Conservation (phyloP, 23 tunicate species). For the Aplidium turbinatum region DNA sequence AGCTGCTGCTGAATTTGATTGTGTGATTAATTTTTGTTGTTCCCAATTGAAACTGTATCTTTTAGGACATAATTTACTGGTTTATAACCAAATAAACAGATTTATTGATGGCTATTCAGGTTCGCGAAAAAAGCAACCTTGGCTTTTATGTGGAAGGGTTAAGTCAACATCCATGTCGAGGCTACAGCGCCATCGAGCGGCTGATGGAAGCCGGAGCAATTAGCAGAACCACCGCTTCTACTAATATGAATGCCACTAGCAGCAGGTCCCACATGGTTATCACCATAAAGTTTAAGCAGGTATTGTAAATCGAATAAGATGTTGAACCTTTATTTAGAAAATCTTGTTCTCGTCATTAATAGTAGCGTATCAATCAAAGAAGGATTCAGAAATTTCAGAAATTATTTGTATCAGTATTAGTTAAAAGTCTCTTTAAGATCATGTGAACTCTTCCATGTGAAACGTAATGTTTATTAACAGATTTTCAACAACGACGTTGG, state of each 20-base stretch:
- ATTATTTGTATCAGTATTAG: too few relatives aligned
- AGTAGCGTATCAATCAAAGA: too few relatives aligned
- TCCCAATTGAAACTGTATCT: not conserved
- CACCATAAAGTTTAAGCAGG: slow-evolving; percentile 75
- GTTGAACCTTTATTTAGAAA: not conserved
- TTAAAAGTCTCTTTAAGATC: too few relatives aligned
- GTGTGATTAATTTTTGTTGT: not conserved
- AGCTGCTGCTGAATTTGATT: not conserved
- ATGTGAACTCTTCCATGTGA: too few relatives aligned
- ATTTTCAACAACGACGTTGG: slow-evolving; percentile 70
- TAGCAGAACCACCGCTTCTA: slow-evolving; percentile 72
- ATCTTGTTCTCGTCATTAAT: too few relatives aligned
- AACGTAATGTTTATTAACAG: slow-evolving; percentile 36
- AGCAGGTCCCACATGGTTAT: slow-evolving; percentile 82
- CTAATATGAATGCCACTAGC: slow-evolving; percentile 86
- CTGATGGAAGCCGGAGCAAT: slow-evolving; percentile 67
- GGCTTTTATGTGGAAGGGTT: slow-evolving; percentile 70
- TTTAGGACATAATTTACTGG: too few relatives aligned
- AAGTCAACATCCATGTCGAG: slow-evolving; percentile 67
- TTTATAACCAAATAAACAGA: too few relatives aligned
- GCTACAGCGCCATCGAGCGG: slow-evolving; percentile 52
- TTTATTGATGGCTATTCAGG: slow-evolving; percentile 12
- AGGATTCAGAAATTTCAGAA: too few relatives aligned
- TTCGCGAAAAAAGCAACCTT: slow-evolving; percentile 48
- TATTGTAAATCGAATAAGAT: not conserved